Evolutionary conservation across 2,113 vertebrate species (phyloP).

Genomic region (Xyrauchen texanus): DNA sequence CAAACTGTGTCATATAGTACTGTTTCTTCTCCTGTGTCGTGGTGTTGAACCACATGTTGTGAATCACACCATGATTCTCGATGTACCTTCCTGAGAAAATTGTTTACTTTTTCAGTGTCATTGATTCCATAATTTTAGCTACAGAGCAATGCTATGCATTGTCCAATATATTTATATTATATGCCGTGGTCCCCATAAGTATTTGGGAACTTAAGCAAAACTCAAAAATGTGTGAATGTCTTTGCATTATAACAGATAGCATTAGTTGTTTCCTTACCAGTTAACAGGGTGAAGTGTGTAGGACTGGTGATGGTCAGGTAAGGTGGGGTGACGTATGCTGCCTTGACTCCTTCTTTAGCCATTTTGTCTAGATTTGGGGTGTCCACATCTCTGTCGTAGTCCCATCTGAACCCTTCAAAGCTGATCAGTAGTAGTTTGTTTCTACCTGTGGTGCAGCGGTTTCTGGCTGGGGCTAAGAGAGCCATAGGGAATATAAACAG

Average conservation of each 20-base stretch:
- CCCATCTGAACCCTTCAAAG: constrained; percentile 86
- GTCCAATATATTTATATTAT: not conserved
- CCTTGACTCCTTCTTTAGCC: constrained; percentile 79
- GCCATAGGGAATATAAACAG: constrained; percentile 21
- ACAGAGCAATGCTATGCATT: not conserved
- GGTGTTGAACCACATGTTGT: constrained; percentile 87
- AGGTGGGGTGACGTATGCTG: constrained; percentile 77
- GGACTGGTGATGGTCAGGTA: constrained; percentile 84
- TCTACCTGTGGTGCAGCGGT: constrained; percentile 9
- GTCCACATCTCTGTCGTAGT: constrained; percentile 83
- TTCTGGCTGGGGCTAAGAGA: constrained; percentile 24
- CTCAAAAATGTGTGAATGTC: not conserved
- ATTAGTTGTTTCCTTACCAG: constrained; percentile 69
- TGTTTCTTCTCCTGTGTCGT: constrained; percentile 74
- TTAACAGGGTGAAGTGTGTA: constrained; percentile 85
- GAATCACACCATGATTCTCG: constrained; percentile 88
- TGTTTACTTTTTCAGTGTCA: not conserved
- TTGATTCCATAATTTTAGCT: not conserved
- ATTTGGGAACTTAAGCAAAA: not conserved
- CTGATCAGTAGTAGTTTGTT: constrained; percentile 56
- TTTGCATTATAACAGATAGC: not conserved
- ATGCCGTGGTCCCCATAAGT: not conserved
- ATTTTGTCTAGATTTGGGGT: constrained; percentile 83
- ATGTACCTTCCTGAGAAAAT: constrained; percentile 76
- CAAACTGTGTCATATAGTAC: constrained; percentile 78